Base-by-base conservation (phyloP, 2,113 vertebrate species). In the Aepyceros melampus region DNA sequence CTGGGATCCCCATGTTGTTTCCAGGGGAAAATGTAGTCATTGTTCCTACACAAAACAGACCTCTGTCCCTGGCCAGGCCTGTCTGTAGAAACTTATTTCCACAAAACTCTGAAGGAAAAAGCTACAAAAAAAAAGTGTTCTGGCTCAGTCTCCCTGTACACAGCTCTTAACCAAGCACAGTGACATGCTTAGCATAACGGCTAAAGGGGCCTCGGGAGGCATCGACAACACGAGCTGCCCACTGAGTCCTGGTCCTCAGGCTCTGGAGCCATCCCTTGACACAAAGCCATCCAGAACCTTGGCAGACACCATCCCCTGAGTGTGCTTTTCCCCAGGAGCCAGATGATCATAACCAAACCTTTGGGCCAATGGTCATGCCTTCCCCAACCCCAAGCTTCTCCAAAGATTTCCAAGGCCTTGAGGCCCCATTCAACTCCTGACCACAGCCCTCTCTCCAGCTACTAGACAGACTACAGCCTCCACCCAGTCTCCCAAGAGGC, bases 11-110 rank as follows among this genome's bases (percentile, higher is more conserved):
- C 0, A 7, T 5, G 14, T 49, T 19, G 2, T 53, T 91, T 91
- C 64, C 89, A 10, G 3, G 71, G 62, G 86, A 96, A 94, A 86
- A 95, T 23, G 79, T 23, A 92, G 7, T n/a, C 60, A 56, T 78
- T 89, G 64, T 94, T 79, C 76, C 64, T 58, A 49, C 27, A 64
- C 17, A 92, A 58, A 82, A 40, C 67, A 25, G 0, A 0, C 33
- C 87, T 64, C 45, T 85, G 87, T 55, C 74, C 33, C 84, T 49
- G 49, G 51, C 19, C 9, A 49, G 43, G 29, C 56, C 36, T 27
- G 33, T 33, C 87, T 67, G 6, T 47, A 81, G 81, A 58, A 93
- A 94, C 62, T 40, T 74, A 56, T 97, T 97, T 94, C 95, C 71
- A 17, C 79, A 83, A 83, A 98, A 87, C 36, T n/a, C 56, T 81